A percentile compares a stretch with the other conserved stretches of the same genome.
Evolutionary conservation across 2,797 vertebrate species (phyloP).

Genomic region (Octomys mimax): DNA sequence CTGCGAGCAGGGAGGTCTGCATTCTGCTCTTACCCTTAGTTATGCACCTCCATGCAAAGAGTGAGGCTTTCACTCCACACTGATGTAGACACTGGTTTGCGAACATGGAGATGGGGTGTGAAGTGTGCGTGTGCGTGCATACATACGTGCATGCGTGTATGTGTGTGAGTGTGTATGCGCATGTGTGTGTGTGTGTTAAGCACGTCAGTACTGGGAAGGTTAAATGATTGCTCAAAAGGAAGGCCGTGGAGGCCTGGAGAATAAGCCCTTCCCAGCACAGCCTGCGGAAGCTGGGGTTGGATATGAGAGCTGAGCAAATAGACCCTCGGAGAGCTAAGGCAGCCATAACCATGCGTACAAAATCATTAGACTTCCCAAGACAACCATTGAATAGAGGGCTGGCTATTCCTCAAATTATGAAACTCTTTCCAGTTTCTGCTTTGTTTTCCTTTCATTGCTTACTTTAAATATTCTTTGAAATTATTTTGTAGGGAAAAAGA

Average conservation of each 20-base stretch:
- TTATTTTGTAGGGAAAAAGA: not conserved
- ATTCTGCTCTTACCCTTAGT: not conserved
- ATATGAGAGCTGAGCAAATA: not conserved
- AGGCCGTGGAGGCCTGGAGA: not conserved
- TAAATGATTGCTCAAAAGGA: not conserved
- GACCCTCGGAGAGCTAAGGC: not conserved
- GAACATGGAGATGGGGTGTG: not conserved
- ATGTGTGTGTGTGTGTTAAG: accelerated
- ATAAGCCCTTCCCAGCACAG: not conserved
- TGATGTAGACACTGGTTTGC: not conserved
- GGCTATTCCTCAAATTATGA: not conserved
- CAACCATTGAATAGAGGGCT: not conserved
- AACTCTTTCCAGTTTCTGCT: not conserved
- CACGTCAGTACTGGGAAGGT: not conserved
- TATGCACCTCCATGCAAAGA: not conserved
- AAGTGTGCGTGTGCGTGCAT: not conserved
- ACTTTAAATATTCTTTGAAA: not conserved
- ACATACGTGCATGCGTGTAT: not conserved
- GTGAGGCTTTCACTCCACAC: not conserved
- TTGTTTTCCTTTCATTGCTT: not conserved
- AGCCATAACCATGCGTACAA: no score
- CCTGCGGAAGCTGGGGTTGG: not conserved
- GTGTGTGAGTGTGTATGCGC: accelerated
- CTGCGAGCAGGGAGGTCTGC: not conserved
- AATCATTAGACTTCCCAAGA: not conserved